A percentile compares a stretch with the other conserved stretches of the same genome.
Evolutionary conservation across 2,113 vertebrate genomes (phyloP).

Genomic region (Cyrtonyx montezumae): DNA sequence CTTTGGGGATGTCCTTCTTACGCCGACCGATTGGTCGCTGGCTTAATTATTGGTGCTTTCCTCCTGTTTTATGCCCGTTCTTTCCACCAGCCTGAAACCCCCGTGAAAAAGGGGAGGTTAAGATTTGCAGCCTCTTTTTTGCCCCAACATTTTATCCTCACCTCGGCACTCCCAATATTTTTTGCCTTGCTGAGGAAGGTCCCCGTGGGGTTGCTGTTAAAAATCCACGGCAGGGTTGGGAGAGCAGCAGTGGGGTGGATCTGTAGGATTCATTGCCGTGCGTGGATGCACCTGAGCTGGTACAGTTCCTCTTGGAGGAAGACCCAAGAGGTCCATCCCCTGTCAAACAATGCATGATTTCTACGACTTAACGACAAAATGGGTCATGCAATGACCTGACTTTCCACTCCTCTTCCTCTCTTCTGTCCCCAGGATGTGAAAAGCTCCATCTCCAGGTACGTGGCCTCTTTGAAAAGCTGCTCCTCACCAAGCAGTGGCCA

Average conservation of each 20-base stretch:
- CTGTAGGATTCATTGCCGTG: accelerated
- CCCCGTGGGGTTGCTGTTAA: background rate
- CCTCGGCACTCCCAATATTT: background rate
- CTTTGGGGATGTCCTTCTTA: background rate
- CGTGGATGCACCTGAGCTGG: background rate
- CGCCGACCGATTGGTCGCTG: background rate
- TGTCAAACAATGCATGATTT: background rate
- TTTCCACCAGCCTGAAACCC: too few relatives aligned
- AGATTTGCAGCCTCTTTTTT: background rate
- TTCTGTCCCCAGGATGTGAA: background rate
- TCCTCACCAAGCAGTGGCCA: background rate
- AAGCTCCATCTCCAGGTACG: background rate
- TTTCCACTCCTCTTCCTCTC: background rate
- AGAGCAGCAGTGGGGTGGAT: too few relatives aligned
- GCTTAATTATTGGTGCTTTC: background rate
- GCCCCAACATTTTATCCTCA: background rate
- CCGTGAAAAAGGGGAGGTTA: background rate
- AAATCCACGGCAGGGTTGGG: background rate
- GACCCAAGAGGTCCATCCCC: background rate
- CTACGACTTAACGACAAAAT: background rate
- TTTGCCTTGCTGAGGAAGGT: background rate
- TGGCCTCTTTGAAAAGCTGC: background rate
- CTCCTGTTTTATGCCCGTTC: accelerated
- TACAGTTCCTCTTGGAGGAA: background rate
- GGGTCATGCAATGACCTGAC: accelerated